These are phyloP conservation scores for Pseudochirops corinnae DNA, from an alignment of 2,797 vertebrate genomes.

Conservation along the genomic window DNA sequence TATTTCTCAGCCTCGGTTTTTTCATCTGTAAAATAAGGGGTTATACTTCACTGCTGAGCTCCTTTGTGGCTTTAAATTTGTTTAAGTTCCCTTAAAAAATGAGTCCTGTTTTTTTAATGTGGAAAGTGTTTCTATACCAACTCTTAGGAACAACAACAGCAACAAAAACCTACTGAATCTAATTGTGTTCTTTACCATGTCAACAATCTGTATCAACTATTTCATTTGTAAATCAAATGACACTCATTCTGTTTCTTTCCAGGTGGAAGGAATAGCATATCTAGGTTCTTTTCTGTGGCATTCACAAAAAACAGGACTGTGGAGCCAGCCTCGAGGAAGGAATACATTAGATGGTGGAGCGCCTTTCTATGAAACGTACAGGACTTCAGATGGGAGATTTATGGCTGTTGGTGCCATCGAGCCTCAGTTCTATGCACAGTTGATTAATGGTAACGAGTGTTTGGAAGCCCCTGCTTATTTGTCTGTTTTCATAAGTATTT, in stretches of 20 bases:
- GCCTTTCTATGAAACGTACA: slow-evolving; percentile 94
- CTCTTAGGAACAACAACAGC: background rate
- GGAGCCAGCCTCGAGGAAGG: slow-evolving; percentile 89
- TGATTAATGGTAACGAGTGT: slow-evolving; percentile 89
- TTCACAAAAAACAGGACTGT: slow-evolving; percentile 86
- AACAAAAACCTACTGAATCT: background rate
- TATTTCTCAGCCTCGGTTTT: background rate
- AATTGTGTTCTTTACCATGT: background rate
- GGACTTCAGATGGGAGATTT: slow-evolving; percentile 90
- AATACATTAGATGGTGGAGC: slow-evolving; percentile 94
- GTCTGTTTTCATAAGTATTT: background rate
- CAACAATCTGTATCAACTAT: background rate
- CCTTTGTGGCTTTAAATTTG: background rate
- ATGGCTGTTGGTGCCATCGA: slow-evolving; percentile 96
- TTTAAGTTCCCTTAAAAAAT: background rate
- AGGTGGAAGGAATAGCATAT: slow-evolving; percentile 97
- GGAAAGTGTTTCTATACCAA: background rate
- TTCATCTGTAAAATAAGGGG: background rate
- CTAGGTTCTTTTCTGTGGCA: slow-evolving; percentile 96
- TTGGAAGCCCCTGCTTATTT: background rate
- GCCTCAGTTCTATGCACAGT: slow-evolving; percentile 91
- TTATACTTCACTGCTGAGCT: background rate
- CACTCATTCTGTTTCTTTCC: slow-evolving; percentile 63
- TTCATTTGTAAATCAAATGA: slow-evolving; percentile 25
- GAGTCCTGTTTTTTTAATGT: background rate